Evolutionary conservation across 2,797 vertebrate genomes (phyloP), one percentile per base, ranked within the genome.

Genomic region (Hirundo rustica): DNA sequence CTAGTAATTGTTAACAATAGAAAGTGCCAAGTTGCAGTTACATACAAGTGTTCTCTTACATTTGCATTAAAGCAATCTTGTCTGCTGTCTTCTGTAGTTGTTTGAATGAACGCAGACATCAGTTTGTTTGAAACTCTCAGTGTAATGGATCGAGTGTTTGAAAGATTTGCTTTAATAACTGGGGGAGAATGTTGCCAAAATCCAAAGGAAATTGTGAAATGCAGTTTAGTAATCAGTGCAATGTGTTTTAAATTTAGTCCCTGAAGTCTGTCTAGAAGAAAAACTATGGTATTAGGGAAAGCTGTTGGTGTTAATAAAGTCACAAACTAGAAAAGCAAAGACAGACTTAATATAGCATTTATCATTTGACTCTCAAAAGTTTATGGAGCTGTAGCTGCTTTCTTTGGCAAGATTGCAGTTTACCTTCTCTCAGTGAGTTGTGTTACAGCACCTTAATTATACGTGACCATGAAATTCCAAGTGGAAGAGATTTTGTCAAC

Each of bases 201-300:
- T 66, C 34, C 51, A 47, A 61, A 85, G 75, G n/a, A 87, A 85
- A 66, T 62, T 66, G n/a, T 92, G 82, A 88, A 94, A 76, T 92
- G 62, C 29, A 30, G 44, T 81, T 92, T 54, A 61, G 78, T 77
- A 77, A 68, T 44, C 0, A 2, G 19, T 65, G 13, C 73, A 77
- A 77, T 32, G 16, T 89, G 74, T 66, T 89, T 88, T 89, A 74
- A 77, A 77, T 58, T 40, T 53, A 38, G 16, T 38, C 44, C 44
- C 48, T 68, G 60, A 93, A 81, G 36, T 80, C 58, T 88, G 29
- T 26, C 38, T 68, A 32, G 61, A 32, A 68, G 89, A 62, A 88
- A 51, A 86, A 40, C n/a, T 61, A 19, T 0, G 2, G 7, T 55
- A 16, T 58, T 62, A 23, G 55, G 38, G 79, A 75, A 84, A 91